phyloP scores from a whole-genome alignment of 1,140 invertebrate genomes.

The Monochamus saltuarius region DNA sequence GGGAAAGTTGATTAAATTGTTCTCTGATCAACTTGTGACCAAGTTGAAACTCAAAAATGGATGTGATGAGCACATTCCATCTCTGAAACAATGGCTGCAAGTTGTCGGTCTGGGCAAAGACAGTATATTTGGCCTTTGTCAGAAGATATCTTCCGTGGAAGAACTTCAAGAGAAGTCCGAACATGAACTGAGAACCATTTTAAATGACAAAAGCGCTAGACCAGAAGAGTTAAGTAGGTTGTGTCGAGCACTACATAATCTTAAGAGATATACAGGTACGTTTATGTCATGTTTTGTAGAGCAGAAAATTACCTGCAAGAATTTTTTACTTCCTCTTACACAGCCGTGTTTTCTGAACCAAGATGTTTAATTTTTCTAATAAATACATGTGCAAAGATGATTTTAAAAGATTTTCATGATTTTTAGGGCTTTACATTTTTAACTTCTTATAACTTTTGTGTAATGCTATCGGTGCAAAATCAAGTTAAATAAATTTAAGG shows the following conservation, averaged over 20 bases:
- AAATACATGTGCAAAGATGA: too few relatives aligned
- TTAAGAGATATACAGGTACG: conserved; percentile 80
- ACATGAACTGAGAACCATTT: conserved; percentile 73
- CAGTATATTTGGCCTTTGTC: conserved; percentile 57
- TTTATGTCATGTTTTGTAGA: not conserved
- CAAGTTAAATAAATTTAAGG: too few relatives aligned
- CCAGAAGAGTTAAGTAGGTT: conserved; percentile 80
- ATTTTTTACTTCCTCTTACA: too few relatives aligned
- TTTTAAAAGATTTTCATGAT: too few relatives aligned
- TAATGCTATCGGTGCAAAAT: too few relatives aligned
- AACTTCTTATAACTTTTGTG: too few relatives aligned
- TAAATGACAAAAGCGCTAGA: conserved; percentile 65
- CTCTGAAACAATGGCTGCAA: conserved; percentile 84
- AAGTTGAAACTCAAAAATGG: conserved; percentile 71
- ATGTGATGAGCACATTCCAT: conserved; percentile 68
- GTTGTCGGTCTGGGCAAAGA: conserved; percentile 71
- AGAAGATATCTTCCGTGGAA: conserved; percentile 70
- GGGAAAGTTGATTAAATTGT: conserved; percentile 92
- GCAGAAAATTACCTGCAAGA: not conserved
- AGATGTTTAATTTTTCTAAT: too few relatives aligned
- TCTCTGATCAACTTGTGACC: conserved; percentile 84
- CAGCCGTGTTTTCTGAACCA: too few relatives aligned
- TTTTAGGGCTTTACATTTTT: too few relatives aligned
- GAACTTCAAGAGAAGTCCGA: conserved; percentile 80
- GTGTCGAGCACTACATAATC: conserved; percentile 78